Evolutionary conservation across 2,113 vertebrate species (phyloP), one percentile per base, ranked within the genome.

Genomic region (Vidua macroura): DNA sequence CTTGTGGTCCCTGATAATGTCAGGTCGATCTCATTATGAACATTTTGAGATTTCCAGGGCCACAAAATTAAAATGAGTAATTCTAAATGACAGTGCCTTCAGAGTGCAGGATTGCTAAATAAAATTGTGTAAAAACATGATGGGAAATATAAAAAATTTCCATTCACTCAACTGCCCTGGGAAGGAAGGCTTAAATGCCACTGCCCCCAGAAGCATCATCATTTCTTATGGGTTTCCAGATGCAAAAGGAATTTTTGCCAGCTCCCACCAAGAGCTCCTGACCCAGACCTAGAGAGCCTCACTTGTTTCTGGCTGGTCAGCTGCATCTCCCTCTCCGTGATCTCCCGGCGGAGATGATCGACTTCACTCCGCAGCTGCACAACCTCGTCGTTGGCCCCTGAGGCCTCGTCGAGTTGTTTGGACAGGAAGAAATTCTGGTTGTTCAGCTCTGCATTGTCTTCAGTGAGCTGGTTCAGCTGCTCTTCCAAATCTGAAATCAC

Each of bases 301-400:
- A 98, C 99, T 96, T 99, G 99, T 96, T 99, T 99, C 97, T 99
- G 99, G 97, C 99, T 99, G 97, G 99, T 99, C 13, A 99, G 99
- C 96, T 99, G 99, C 99, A 99, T 99, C 97, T 99, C 99, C 10
- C 99, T 95, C 97, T 99, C 99, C 0, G 99, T 99, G 96, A 99
- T 99, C 97, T 99, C 99, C 2, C 99, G 98, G 51, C 99, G 98
- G 85, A 99, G 98, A 53, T 99, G 98, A 94, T 99, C 99, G 68
- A 99, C 99, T 37, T 99, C 99, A 23, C 99, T 99, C 39, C 98
- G 98, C 88, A 99, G 93, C 96, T 99, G 99, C 33, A 99, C 97
- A 11, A 99, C 98, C 95, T 99, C 99, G 15, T 99, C 99, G 0
- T 94, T 98, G 90, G 99, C 99, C 6, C 99, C 99, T 0, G 99